These are phyloP conservation scores for Melolontha melolontha DNA, from an alignment of 2,888 invertebrate species.

Conservation along the genomic window DNA sequence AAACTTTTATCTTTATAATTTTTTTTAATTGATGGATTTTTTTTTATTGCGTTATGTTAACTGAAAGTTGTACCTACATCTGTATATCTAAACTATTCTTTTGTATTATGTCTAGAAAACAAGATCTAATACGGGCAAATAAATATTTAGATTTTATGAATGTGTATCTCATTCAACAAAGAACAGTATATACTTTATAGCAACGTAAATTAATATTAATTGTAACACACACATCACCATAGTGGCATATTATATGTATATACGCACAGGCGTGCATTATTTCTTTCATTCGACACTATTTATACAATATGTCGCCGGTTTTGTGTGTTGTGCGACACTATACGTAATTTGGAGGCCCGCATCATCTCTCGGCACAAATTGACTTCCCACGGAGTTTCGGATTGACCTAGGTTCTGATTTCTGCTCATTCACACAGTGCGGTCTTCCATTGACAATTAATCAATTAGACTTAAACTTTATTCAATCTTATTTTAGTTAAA, in stretches of 20 bases:
- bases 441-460: constrained; percentile 26
- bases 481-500: constrained; percentile 5
- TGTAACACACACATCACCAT: constrained; percentile 11
- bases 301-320: constrained; percentile 20
- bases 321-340: constrained; percentile 14
- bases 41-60: no score
- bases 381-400: constrained; percentile 31
- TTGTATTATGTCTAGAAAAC: background rate
- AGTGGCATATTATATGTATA: constrained; percentile 4
- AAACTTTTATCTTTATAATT: no score
- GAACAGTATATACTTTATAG: background rate
- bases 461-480: constrained; percentile 1
- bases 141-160: constrained; percentile 35
- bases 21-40: no score
- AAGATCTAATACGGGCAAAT: constrained; percentile 26
- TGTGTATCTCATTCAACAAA: constrained; percentile 12
- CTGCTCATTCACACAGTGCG: constrained; percentile 14
- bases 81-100: no score
- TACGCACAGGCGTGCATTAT: background rate
- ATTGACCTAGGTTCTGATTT: constrained; percentile 37
- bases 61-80: no score
- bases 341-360: constrained; percentile 26
- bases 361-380: constrained; percentile 21
- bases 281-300: constrained; percentile 21
- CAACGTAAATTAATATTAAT: constrained; percentile 21